Evolutionary conservation across 2,113 vertebrate genomes (phyloP).

Genomic region (Albula glossodonta): DNA sequence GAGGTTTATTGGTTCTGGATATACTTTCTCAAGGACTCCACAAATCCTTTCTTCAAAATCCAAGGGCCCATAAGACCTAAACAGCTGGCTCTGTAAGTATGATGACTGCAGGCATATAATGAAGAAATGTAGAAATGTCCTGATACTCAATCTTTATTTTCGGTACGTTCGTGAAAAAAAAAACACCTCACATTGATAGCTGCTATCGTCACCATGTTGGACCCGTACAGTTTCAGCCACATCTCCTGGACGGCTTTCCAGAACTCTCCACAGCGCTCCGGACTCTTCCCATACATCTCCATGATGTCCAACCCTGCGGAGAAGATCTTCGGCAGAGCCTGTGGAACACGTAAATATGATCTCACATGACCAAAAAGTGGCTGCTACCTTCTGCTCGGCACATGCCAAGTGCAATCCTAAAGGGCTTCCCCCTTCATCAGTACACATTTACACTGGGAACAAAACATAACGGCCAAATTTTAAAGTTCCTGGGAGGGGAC

Average conservation of each 20-base stretch:
- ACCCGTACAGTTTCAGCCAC: slow-evolving; percentile 85
- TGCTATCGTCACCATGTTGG: slow-evolving; percentile 78
- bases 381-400: background rate
- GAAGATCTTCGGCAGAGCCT: slow-evolving; percentile 81
- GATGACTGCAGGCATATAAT: too few relatives aligned
- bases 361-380: background rate
- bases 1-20: background rate
- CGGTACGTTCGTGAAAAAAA: too few relatives aligned
- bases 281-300: slow-evolving; percentile 80
- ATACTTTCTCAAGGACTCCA: background rate
- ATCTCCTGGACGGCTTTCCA: slow-evolving; percentile 89
- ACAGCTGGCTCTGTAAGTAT: too few relatives aligned
- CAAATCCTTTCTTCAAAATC: background rate
- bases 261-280: slow-evolving; percentile 77
- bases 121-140: too few relatives aligned
- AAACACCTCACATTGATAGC: slow-evolving; percentile 78
- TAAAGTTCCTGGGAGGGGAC: background rate
- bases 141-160: too few relatives aligned
- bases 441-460: too few relatives aligned
- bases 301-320: slow-evolving; percentile 86
- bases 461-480: too few relatives aligned
- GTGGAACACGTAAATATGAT: background rate
- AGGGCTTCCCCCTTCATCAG: too few relatives aligned
- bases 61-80: background rate
- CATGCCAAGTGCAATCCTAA: background rate